These are phyloP conservation scores for Phocoena sinus DNA, from an alignment of 2,113 vertebrate genomes.

Conservation along the genomic window DNA sequence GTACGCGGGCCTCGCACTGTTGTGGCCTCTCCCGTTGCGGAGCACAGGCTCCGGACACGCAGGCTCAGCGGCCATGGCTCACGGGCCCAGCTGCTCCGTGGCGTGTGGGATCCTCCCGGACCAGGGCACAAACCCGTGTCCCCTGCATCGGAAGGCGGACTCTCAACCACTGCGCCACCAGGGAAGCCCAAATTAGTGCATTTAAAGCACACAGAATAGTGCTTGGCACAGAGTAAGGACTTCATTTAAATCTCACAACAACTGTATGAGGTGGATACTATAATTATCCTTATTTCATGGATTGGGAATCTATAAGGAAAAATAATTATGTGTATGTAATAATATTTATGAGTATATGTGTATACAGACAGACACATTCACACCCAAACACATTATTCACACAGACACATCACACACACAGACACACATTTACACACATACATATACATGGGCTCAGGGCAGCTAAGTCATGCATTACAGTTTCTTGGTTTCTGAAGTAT, in stretches of 20 bases:
- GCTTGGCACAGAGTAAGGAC: not conserved
- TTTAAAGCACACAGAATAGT: not conserved
- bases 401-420: not conserved
- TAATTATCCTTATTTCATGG: not conserved
- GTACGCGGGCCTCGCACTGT: no score
- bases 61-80: no score
- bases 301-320: not conserved
- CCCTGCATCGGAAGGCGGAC: no score
- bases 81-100: no score
- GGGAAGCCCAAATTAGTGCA: not conserved
- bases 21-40: no score
- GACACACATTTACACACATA: not conserved
- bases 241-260: not conserved
- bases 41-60: no score
- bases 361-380: not conserved
- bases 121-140: no score
- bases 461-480: not conserved
- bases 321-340: not conserved
- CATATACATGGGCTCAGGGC: not conserved
- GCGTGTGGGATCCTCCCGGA: no score
- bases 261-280: not conserved
- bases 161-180: no score
- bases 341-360: not conserved
- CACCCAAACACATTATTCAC: not conserved
- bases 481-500: slow-evolving; percentile 1